A percentile compares a stretch with the other conserved stretches of the same genome.
Conservation (phyloP, 2,888 invertebrate species). For the Papilio elwesi region DNA sequence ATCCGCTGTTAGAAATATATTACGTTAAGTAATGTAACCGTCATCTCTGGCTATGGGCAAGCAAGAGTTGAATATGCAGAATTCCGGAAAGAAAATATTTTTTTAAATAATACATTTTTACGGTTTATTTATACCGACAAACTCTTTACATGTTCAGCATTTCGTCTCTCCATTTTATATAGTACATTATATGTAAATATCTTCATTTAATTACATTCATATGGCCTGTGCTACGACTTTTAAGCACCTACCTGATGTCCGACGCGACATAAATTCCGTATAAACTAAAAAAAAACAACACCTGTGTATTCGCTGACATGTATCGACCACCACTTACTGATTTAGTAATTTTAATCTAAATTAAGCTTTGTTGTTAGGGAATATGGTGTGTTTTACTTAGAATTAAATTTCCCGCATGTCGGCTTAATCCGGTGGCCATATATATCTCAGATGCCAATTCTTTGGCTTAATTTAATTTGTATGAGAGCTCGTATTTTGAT, state of each 20-base stretch:
- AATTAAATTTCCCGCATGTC: background rate
- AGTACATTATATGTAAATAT: too few species aligned
- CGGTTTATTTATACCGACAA: too few species aligned
- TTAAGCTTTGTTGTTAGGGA: constrained; percentile 40
- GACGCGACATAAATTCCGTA: constrained; percentile 67
- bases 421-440: constrained; percentile 55
- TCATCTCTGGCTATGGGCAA: background rate
- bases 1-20: constrained; percentile 11
- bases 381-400: constrained; percentile 37
- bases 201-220: constrained; percentile 16
- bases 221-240: background rate
- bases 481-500: constrained; percentile 63
- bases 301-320: constrained; percentile 58
- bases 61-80: background rate
- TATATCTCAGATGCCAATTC: constrained; percentile 54
- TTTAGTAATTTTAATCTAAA: constrained; percentile 34
- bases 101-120: too few species aligned
- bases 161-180: too few species aligned
- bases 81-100: background rate
- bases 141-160: too few species aligned
- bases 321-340: constrained; percentile 45
- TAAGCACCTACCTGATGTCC: constrained; percentile 46
- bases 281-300: constrained; percentile 59
- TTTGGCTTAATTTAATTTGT: constrained; percentile 70
- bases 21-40: background rate